Conservation (phyloP, 2,888 invertebrate genomes). For the Aphidius colemani region DNA sequence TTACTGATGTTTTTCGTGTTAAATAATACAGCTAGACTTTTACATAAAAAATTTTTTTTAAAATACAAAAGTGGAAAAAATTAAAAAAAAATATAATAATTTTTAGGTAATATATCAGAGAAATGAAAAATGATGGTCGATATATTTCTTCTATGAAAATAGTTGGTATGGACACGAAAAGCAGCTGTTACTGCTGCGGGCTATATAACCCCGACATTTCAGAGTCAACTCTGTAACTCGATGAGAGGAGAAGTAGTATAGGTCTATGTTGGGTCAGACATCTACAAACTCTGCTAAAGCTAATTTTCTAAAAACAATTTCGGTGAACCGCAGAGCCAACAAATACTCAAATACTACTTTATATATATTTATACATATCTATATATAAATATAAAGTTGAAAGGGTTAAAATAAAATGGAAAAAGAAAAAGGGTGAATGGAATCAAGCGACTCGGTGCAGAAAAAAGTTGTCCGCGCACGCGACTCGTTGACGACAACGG, state of each 20-base stretch:
- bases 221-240: constrained; percentile 3
- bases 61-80: background rate
- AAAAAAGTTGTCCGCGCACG: too few species aligned
- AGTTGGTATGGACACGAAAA: constrained; percentile 1
- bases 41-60: background rate
- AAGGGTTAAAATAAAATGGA: background rate
- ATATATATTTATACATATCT: constrained; percentile 9
- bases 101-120: constrained; percentile 14
- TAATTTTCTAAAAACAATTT: constrained; percentile 19
- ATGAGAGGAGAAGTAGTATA: constrained; percentile 4
- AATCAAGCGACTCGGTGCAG: too few species aligned
- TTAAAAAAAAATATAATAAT: constrained; percentile 7
- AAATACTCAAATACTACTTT: constrained; percentile 1
- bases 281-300: constrained; percentile 13
- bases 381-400: constrained; percentile 8
- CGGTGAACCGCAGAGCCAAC: constrained; percentile 7
- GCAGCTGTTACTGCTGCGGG: constrained; percentile 20
- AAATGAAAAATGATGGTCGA: constrained; percentile 17
- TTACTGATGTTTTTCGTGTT: too few species aligned
- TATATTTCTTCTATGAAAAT: constrained; percentile 3
- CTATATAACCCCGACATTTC: constrained; percentile 13
- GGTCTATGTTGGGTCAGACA: background rate
- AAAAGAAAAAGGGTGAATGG: background rate
- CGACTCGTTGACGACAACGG: background rate
- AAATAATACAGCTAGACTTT: too few species aligned